phyloP scores from a whole-genome alignment of 2,797 vertebrate genomes.

The Malacoctenus gilli region DNA sequence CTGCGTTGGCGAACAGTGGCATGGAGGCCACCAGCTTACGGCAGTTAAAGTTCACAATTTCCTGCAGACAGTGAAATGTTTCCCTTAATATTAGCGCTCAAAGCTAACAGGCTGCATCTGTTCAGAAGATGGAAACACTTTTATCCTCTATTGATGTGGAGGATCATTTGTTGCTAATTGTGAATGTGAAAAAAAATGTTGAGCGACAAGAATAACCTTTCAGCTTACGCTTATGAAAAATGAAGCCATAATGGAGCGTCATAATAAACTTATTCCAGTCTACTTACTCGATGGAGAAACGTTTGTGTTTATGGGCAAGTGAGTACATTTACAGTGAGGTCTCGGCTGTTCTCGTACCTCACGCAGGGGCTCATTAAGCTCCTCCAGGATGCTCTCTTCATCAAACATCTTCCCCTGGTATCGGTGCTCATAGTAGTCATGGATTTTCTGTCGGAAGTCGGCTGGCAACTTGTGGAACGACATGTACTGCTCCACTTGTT shows the following conservation, averaged over 20 bases:
- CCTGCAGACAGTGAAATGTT: conserved; percentile 67
- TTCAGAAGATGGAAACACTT: no score
- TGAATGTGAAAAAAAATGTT: no score
- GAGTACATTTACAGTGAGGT: conserved; percentile 2
- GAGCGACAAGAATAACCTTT: neutral
- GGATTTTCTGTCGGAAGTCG: conserved; percentile 96
- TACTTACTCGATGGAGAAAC: neutral
- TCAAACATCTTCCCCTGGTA: conserved; percentile 99
- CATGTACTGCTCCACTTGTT: conserved; percentile 99
- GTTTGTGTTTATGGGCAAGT: conserved; percentile 24
- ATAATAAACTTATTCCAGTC: conserved; percentile 19
- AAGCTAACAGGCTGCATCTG: no score
- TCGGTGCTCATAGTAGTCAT: conserved; percentile 97
- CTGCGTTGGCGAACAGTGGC: conserved; percentile 93
- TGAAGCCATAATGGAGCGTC: neutral
- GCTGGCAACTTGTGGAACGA: conserved; percentile 98
- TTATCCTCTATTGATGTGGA: no score
- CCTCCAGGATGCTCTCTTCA: conserved; percentile 96
- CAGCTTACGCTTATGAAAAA: neutral
- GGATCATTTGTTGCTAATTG: no score
- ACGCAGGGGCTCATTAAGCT: conserved; percentile 92
- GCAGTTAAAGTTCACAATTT: conserved; percentile 95
- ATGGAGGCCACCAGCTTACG: conserved; percentile 94
- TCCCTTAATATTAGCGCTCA: neutral
- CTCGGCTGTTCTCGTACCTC: conserved; percentile 82